Evolutionary conservation across 2,888 invertebrate genomes (phyloP), one percentile per base, ranked within the genome.

Genomic region (Octodonta nipae): DNA sequence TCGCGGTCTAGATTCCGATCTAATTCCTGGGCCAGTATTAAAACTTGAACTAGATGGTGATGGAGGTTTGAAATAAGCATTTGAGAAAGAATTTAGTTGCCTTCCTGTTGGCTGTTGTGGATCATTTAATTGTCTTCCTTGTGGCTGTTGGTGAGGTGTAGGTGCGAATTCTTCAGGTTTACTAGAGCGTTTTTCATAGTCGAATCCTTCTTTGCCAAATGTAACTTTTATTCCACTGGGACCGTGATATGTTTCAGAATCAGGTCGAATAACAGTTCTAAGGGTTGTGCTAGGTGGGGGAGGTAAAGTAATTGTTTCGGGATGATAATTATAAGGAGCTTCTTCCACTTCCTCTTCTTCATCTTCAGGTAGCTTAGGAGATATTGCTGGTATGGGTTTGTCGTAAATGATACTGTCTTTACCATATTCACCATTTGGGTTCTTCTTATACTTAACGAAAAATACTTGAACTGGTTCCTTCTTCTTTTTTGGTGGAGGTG

Each of bases 401-500:
- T 86, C 86, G 53, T 86, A 78, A 31, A 85, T 72, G 7, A 86
- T 70, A 43, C 79, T 76, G 28, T 78, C 70, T 44, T 78, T 74
- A 0, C 75, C 72, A n/a, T n/a, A n/a, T 43, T 74, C 68, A 8
- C 80, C 73, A 45, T 75, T 65, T 2, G 73, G 80, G 50, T 86
- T 84, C 56, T 87, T 86, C 54, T 85, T 84, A 54, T 88, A 88
- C 60, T 87, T 87, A 0, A 88, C 87, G 53, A 87, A 88, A 56
- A 85, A 88, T 1, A 88, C 88, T 50, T 88, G 87, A 22, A 87
- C 84, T 15, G 86, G 84, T 54, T 87, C 86, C 52, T 84, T 85
- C 44, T 72, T 72, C 41, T 71, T 69, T 41, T 68, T 69, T 11
- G 64, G 65, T 1, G 70, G 59, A 10, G 67, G 66, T 2, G 67